phyloP scores from a whole-genome alignment of 2,797 vertebrate species.

The Poliocrania exsul region DNA sequence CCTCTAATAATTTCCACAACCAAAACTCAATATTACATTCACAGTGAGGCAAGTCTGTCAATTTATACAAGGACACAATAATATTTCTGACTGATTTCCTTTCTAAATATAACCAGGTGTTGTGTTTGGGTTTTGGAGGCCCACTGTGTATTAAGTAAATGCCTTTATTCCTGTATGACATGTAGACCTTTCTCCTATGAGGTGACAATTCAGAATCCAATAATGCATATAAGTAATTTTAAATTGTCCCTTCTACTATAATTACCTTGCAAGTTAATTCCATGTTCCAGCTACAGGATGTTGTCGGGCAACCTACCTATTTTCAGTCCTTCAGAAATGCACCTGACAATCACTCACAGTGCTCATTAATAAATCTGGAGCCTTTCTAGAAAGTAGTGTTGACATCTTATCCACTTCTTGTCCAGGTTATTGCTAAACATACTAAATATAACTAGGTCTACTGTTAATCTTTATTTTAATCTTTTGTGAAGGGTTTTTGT shows the following conservation, averaged over 20 bases:
- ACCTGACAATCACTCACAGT: not conserved
- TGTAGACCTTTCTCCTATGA: not conserved
- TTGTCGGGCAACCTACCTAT: not conserved
- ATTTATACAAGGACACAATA: not conserved
- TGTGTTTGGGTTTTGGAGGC: not conserved
- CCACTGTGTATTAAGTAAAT: not conserved
- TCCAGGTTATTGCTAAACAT: not conserved
- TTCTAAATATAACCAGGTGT: not conserved
- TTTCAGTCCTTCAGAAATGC: not conserved
- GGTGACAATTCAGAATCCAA: conserved; percentile 28
- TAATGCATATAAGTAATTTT: conserved; percentile 30
- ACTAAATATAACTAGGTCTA: not conserved
- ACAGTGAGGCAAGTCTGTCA: not conserved
- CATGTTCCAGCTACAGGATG: not conserved
- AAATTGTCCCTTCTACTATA: conserved; percentile 3
- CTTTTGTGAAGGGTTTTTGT: not conserved
- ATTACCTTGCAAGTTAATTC: conserved; percentile 41
- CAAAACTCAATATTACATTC: not conserved
- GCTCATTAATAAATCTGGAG: not conserved
- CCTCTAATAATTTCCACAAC: not conserved
- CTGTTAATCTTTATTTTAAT: not conserved
- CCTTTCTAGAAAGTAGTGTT: not conserved
- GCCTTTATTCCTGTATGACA: not conserved
- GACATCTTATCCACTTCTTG: not conserved
- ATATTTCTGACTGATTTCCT: not conserved